Conservation (phyloP, 2,113 vertebrate species). For the Aldabrachelys gigantea region DNA sequence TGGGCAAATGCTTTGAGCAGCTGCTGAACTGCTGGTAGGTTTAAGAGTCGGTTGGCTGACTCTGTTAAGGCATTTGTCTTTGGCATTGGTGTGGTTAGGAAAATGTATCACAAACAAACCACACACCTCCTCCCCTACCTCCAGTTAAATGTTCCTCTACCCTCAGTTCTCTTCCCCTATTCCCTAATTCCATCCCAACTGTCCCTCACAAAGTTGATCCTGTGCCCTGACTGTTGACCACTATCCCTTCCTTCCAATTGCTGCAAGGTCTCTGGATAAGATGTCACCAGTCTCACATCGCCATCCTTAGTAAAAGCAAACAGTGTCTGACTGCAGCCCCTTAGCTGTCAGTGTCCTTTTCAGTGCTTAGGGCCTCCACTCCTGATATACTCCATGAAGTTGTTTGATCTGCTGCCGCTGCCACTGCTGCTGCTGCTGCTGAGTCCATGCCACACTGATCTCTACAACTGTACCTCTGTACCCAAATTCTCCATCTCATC, state of each 20-base stretch:
- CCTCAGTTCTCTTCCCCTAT: neutral
- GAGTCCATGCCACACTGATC: neutral
- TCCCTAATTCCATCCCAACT: neutral
- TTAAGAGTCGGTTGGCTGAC: too few species aligned
- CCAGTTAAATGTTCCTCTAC: neutral
- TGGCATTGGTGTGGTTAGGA: too few species aligned
- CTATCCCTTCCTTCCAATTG: neutral
- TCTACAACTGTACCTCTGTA: neutral
- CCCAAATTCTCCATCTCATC: too few species aligned
- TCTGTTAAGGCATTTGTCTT: too few species aligned
- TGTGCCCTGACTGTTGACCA: neutral
- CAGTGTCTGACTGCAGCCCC: neutral
- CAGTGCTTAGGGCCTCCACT: neutral
- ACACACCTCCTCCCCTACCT: too few species aligned
- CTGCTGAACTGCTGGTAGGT: too few species aligned
- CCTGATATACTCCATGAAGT: neutral
- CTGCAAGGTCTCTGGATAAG: neutral
- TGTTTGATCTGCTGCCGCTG: neutral
- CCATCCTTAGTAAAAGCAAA: neutral
- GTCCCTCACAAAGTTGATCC: neutral
- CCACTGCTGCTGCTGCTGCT: neutral
- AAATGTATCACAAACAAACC: too few species aligned
- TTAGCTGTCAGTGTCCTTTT: neutral
- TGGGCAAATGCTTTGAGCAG: too few species aligned
- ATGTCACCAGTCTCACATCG: neutral